Conservation (phyloP, 1,140 invertebrate genomes). For the Brachionus sp. region DNA sequence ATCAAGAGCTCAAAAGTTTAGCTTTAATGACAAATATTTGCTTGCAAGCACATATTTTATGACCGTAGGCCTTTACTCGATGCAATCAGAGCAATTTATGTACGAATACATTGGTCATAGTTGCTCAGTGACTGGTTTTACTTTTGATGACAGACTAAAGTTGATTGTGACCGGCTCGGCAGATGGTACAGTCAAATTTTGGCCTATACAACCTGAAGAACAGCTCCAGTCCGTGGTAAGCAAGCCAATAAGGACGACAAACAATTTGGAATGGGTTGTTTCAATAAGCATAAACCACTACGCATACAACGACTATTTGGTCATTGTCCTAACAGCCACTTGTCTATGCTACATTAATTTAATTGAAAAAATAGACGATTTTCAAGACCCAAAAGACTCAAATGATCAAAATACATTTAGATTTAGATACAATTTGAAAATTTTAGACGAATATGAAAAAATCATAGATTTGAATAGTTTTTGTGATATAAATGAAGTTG, state of each 20-base stretch:
- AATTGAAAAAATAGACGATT: neutral
- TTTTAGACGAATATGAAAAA: neutral
- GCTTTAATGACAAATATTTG: conserved; percentile 5
- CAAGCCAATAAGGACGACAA: neutral
- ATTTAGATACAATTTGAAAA: neutral
- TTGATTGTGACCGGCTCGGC: conserved; percentile 18
- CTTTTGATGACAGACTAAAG: neutral
- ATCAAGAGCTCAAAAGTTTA: conserved; percentile 22
- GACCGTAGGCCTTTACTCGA: conserved; percentile 18
- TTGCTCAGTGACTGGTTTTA: conserved; percentile 15
- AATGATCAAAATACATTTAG: neutral
- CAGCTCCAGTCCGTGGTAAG: neutral
- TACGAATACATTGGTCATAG: conserved; percentile 39
- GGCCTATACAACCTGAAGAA: neutral
- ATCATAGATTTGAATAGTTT: neutral
- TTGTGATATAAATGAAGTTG: neutral
- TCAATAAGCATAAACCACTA: neutral
- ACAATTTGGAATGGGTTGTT: neutral
- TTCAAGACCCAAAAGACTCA: neutral
- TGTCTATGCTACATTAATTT: neutral
- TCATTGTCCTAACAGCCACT: neutral
- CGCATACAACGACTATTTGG: neutral
- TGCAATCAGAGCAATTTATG: neutral
- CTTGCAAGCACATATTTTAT: conserved; percentile 35
- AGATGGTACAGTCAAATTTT: conserved; percentile 10